Conservation (phyloP, 2,113 vertebrate species). For the Hippocampus barbouri region DNA sequence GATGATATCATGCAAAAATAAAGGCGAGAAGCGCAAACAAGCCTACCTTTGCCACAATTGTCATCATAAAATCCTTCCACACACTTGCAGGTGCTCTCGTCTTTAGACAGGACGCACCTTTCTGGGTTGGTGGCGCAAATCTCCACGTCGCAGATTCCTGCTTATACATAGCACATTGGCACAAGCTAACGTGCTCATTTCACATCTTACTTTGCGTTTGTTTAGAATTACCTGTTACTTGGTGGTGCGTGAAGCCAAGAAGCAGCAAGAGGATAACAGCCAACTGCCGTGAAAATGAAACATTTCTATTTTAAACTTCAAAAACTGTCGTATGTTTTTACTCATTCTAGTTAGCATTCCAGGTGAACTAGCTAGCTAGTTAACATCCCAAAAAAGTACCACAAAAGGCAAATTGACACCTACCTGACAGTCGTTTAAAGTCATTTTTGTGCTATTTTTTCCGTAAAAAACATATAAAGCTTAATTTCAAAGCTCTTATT, state of each 20-base stretch:
- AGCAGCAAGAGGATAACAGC: constrained; percentile 32
- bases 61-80: constrained; percentile 57
- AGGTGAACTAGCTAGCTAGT: neutral
- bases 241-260: constrained; percentile 12
- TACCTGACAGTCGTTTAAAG: constrained; percentile 33
- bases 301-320: neutral
- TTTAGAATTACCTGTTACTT: constrained; percentile 45
- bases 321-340: neutral
- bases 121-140: constrained; percentile 41
- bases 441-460: constrained; percentile 17
- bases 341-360: neutral
- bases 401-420: constrained; percentile 3
- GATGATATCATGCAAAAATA: neutral
- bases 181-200: neutral
- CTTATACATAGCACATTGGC: neutral
- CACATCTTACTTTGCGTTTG: neutral
- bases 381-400: neutral
- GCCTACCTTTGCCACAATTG: constrained; percentile 64
- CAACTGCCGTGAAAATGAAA: constrained; percentile 35
- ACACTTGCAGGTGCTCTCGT: constrained; percentile 63
- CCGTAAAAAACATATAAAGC: neutral
- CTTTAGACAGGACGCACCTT: constrained; percentile 45
- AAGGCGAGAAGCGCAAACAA: neutral
- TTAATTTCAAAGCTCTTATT: neutral
- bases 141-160: constrained; percentile 61